Base-by-base conservation (phyloP, 2,113 vertebrate species). In the Poeciliopsis prolifica region DNA sequence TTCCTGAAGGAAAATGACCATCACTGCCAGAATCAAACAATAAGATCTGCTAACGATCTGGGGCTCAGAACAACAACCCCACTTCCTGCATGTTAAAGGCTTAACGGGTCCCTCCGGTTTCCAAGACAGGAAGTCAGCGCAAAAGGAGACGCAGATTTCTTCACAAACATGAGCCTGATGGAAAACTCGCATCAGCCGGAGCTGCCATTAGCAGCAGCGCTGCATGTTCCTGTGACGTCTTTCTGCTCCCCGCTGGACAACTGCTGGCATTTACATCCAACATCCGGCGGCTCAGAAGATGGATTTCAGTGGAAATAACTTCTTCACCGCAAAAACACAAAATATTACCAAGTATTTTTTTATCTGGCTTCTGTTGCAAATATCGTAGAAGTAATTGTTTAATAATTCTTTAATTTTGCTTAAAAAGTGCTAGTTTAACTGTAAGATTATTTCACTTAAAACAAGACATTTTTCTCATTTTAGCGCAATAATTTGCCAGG, bases 1-100 rank as follows among this genome's bases (percentile, higher is more conserved):
- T 95, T 95, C 95, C 95, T 95, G 94, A 94, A 74, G 94, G 94
- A 94, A 95, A 95, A 95, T 91, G 61, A 87, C 84, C 77, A 72
- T 85, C 44, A 72, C 68, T 90, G 93, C 92, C 95, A 94, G 85
- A 93, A 92, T 91, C 79, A 92, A 95, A 95, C 94, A 95, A 95
- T 95, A 92, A 87, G 83, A 28, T 70, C 75, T 3, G 68, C 90
- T 94, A 95, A 94, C 77, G 92, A 94, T 90, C 89, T 83, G 77
- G 61, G 65, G 78, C 88, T 87, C 89, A 85, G 64, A 94, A 94
- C 89, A 94, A 94, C 93, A 94, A 62, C 72, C 74, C 62, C 65
- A 51, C 91, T 93, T 95, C 94, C 95, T 91, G 90, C 73, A 30
- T 75, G 73, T 83, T 86, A 92, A 68, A 86, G 74, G 73, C 76